A percentile compares a stretch with the other conserved stretches of the same genome.
Conservation (phyloP, 2,888 invertebrate genomes). For the Agonopterix arenella region DNA sequence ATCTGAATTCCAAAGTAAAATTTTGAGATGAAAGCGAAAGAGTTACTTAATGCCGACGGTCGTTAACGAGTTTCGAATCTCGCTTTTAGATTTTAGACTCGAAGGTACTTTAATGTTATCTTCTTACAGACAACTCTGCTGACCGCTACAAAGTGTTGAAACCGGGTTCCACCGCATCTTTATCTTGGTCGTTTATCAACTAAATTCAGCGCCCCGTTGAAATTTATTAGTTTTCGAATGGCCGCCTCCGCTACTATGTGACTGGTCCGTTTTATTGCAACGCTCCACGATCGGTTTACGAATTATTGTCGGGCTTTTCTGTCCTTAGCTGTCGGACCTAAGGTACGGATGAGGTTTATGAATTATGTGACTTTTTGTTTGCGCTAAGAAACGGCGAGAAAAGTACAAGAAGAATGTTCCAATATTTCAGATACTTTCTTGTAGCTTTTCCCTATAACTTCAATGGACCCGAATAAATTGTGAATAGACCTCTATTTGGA, state of each 20-base stretch:
- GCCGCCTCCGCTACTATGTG: slow-evolving; percentile 49
- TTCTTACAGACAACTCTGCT: slow-evolving; percentile 20
- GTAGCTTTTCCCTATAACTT: neutral
- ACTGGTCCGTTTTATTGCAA: slow-evolving; percentile 48
- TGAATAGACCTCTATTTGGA: neutral
- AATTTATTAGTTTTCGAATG: slow-evolving; percentile 68
- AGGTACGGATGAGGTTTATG: slow-evolving; percentile 24
- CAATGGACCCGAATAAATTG: too few species aligned
- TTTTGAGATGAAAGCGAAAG: too few species aligned
- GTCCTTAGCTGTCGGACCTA: slow-evolving; percentile 15
- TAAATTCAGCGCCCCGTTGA: slow-evolving; percentile 62
- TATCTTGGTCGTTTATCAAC: slow-evolving; percentile 67
- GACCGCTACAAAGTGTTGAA: slow-evolving; percentile 44
- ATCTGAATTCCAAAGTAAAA: neutral
- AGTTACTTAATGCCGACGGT: too few species aligned
- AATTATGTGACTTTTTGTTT: slow-evolving; percentile 26
- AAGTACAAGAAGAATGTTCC: neutral
- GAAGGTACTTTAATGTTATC: slow-evolving; percentile 10
- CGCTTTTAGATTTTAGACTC: neutral
- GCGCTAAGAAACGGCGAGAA: slow-evolving; percentile 14
- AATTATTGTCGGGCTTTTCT: slow-evolving; percentile 39
- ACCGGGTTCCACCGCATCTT: slow-evolving; percentile 35
- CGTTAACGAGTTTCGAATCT: too few species aligned
- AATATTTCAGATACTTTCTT: slow-evolving; percentile 2
- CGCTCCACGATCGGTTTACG: slow-evolving; percentile 31